Conservation (phyloP, 2,113 vertebrate species). For the Orycteropus afer region DNA sequence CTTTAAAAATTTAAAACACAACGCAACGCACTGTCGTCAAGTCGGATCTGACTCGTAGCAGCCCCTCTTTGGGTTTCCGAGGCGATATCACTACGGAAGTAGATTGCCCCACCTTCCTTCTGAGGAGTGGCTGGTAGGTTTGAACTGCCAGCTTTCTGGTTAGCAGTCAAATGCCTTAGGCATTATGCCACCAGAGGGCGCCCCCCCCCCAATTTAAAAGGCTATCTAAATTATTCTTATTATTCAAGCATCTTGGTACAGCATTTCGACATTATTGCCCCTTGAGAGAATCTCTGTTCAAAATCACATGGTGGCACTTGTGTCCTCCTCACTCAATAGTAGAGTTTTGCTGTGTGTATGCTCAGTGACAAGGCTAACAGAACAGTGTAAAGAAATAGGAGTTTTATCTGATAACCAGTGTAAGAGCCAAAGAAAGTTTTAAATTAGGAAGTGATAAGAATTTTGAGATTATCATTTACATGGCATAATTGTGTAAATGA, state of each 20-base stretch:
- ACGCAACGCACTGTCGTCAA: too few species aligned
- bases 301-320: background rate
- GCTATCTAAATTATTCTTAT: background rate
- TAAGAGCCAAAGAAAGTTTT: background rate
- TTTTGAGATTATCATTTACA: background rate
- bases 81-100: too few species aligned
- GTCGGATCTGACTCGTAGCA: too few species aligned
- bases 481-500: background rate
- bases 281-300: background rate
- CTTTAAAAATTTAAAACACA: background rate
- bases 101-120: too few species aligned
- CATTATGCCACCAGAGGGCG: too few species aligned
- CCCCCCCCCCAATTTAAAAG: too few species aligned
- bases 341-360: background rate
- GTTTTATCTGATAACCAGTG: background rate
- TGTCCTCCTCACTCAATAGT: background rate
- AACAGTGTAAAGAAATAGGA: background rate
- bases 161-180: too few species aligned
- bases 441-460: background rate
- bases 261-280: background rate
- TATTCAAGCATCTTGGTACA: background rate
- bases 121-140: too few species aligned
- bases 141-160: too few species aligned
- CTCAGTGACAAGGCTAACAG: background rate
- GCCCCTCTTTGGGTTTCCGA: too few species aligned